These are phyloP conservation scores for Pelodiscus sinensis DNA, from an alignment of 2,113 vertebrate genomes.

Conservation along the genomic window DNA sequence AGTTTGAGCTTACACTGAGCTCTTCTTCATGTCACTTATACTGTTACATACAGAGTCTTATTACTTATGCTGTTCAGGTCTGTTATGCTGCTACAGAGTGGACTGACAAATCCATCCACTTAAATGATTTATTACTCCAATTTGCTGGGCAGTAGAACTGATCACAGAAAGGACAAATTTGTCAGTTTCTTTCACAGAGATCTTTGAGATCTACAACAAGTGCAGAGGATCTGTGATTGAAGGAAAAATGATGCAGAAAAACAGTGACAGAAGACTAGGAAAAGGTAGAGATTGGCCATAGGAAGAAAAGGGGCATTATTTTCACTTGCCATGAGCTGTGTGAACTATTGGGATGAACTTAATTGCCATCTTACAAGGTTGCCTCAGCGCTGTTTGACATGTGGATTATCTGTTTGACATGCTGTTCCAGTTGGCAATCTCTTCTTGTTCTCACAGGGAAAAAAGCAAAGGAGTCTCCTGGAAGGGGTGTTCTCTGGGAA, in stretches of 20 bases:
- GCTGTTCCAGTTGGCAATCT: background rate
- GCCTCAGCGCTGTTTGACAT: background rate
- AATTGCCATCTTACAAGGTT: slow-evolving; percentile 14
- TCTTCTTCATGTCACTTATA: background rate
- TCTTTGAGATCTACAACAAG: slow-evolving; percentile 45
- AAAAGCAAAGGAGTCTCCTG: background rate
- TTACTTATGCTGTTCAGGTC: background rate
- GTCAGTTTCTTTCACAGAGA: slow-evolving; percentile 50
- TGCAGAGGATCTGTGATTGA: slow-evolving; percentile 4
- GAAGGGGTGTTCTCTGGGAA: background rate
- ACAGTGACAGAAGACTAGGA: slow-evolving; percentile 8
- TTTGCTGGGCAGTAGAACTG: slow-evolving; percentile 41
- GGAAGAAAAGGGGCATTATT: background rate
- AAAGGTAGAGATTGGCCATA: slow-evolving; percentile 4
- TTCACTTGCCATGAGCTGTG: background rate
- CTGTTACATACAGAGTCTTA: background rate
- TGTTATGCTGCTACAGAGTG: slow-evolving; percentile 32
- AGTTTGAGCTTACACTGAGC: background rate
- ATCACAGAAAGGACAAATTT: slow-evolving; percentile 56
- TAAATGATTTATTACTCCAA: slow-evolving; percentile 72
- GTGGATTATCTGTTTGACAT: slow-evolving; percentile 28
- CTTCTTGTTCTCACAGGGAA: fast-evolving
- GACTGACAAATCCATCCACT: slow-evolving; percentile 71
- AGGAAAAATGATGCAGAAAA: slow-evolving; percentile 7
- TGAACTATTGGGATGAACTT: background rate